Conservation (phyloP, 2,797 vertebrate species). For the Sebastes diploproa region DNA sequence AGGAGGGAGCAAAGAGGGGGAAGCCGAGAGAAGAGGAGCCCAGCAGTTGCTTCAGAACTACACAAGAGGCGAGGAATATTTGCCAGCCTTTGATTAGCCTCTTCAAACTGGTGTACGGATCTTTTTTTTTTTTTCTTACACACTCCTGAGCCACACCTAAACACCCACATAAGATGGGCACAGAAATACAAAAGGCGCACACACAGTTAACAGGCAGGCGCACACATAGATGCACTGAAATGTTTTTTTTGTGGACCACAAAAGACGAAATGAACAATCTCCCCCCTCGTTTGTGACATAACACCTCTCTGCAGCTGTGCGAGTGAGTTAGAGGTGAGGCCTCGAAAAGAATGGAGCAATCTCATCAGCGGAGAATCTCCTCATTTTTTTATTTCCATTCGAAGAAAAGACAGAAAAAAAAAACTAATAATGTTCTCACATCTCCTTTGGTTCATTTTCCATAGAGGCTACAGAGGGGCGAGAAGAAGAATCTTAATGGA, state of each 20-base stretch:
- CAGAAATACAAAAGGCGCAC: background rate
- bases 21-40: conserved; percentile 23
- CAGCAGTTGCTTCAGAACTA: conserved; percentile 52
- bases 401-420: conserved; percentile 29
- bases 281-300: conserved; percentile 46
- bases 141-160: conserved; percentile 37
- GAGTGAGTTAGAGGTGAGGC: conserved; percentile 49
- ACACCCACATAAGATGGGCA: conserved; percentile 28
- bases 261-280: conserved; percentile 49
- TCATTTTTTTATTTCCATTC: conserved; percentile 56
- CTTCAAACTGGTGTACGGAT: conserved; percentile 63
- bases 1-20: conserved; percentile 11
- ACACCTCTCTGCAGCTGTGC: conserved; percentile 29
- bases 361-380: conserved; percentile 62
- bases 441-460: conserved; percentile 44
- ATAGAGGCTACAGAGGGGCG: conserved; percentile 34
- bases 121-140: conserved; percentile 22
- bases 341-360: conserved; percentile 47
- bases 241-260: conserved; percentile 10
- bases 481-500: conserved; percentile 57
- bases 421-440: conserved; percentile 58
- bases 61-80: conserved; percentile 60
- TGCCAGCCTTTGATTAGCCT: conserved; percentile 69
- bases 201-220: background rate
- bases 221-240: background rate